These are phyloP conservation scores for Papilio helenus DNA, from an alignment of 1,140 invertebrate genomes.

Conservation along the genomic window DNA sequence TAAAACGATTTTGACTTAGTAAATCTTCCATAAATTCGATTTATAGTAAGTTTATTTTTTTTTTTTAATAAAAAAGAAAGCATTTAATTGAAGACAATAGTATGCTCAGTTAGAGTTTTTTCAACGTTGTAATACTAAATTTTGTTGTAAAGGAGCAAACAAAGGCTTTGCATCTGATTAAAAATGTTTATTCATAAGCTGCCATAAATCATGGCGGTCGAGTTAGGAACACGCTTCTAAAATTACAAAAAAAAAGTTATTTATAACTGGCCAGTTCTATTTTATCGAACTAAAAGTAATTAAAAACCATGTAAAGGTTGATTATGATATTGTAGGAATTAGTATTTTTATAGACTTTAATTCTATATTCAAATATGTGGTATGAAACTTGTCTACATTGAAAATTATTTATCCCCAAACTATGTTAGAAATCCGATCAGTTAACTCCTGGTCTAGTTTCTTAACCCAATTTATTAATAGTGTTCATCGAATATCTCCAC, in stretches of 20 bases:
- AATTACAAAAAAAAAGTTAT: constrained; percentile 1
- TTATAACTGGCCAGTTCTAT: constrained; percentile 3
- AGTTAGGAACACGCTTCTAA: background rate
- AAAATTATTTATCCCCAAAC: constrained; percentile 4
- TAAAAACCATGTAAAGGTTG: background rate
- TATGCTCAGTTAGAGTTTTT: background rate
- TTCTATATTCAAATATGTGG: background rate
- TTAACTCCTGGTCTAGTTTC: background rate
- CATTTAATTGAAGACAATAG: background rate
- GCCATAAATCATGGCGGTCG: background rate
- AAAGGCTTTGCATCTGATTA: constrained; percentile 11
- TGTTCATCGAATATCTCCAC: background rate
- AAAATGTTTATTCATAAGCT: constrained; percentile 12
- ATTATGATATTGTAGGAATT: background rate
- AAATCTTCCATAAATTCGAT: no score
- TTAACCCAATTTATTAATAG: constrained; percentile 12
- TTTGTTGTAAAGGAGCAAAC: background rate
- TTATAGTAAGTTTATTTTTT: no score
- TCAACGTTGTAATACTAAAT: background rate
- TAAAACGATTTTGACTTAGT: background rate
- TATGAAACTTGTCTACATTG: background rate
- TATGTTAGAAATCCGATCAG: background rate
- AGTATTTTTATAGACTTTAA: background rate
- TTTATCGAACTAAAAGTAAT: background rate
- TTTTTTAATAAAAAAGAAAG: background rate